phyloP scores from a whole-genome alignment of 2,113 vertebrate genomes.

The Percina caprodes region DNA sequence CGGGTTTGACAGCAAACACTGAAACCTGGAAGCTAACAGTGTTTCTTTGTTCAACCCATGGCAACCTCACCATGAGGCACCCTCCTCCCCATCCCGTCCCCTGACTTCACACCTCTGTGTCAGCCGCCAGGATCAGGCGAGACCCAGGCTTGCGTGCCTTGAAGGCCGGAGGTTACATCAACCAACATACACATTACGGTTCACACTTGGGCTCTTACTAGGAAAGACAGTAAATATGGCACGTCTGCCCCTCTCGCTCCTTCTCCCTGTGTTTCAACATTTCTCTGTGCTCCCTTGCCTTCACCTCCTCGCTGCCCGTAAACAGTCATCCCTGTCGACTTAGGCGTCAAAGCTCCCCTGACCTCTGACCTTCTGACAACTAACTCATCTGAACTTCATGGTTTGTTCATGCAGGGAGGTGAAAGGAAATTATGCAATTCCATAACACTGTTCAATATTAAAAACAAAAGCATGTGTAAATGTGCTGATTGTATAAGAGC shows the following conservation, averaged over 20 bases:
- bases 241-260: slow-evolving; percentile 53
- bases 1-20: slow-evolving; percentile 75
- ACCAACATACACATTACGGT: slow-evolving; percentile 81
- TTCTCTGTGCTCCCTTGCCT: slow-evolving; percentile 23
- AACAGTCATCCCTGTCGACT: slow-evolving; percentile 61
- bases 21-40: slow-evolving; percentile 69
- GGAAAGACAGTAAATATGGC: slow-evolving; percentile 77
- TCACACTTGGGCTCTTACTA: slow-evolving; percentile 81
- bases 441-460: slow-evolving; percentile 1
- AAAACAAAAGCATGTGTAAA: not conserved
- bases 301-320: slow-evolving; percentile 31
- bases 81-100: slow-evolving; percentile 68
- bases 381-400: slow-evolving; percentile 29
- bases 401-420: slow-evolving; percentile 18
- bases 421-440: not conserved
- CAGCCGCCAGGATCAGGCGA: slow-evolving; percentile 83
- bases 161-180: slow-evolving; percentile 86
- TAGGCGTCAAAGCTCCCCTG: slow-evolving; percentile 64
- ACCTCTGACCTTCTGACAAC: slow-evolving; percentile 69
- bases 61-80: slow-evolving; percentile 58
- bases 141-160: slow-evolving; percentile 60
- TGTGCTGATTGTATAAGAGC: not conserved
- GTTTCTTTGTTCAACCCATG: slow-evolving; percentile 79
- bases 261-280: slow-evolving; percentile 18
- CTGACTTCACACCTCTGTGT: slow-evolving; percentile 77